Evolutionary conservation across 1,140 invertebrate species (phyloP).

Genomic region (Vanessa atalanta): DNA sequence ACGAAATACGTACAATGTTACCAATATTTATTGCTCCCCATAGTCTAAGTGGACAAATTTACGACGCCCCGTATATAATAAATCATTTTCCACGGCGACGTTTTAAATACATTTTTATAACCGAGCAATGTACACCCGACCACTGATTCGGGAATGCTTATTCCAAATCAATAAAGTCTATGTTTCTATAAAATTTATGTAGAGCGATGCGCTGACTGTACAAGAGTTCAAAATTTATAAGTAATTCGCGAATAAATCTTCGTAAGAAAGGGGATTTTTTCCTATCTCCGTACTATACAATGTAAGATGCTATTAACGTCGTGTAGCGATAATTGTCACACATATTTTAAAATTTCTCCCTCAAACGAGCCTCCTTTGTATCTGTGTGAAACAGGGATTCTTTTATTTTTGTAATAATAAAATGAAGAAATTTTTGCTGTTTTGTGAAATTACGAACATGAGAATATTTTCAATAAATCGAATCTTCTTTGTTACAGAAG

Average conservation of each 20-base stretch:
- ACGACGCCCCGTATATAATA: conserved; percentile 71
- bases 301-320: conserved; percentile 76
- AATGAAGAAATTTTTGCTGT: conserved; percentile 39
- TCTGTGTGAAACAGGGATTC: conserved; percentile 51
- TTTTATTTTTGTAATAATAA: conserved; percentile 38
- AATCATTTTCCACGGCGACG: conserved; percentile 74
- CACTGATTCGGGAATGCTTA: conserved; percentile 18
- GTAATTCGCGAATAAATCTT: conserved; percentile 81
- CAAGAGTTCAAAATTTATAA: conserved; percentile 70
- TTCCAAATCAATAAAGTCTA: conserved; percentile 9
- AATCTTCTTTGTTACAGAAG: conserved; percentile 74
- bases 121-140: conserved; percentile 60
- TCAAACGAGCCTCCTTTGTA: conserved; percentile 55
- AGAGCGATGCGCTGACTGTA: conserved; percentile 26
- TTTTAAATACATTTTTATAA: conserved; percentile 81
- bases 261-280: conserved; percentile 62
- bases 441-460: conserved; percentile 35
- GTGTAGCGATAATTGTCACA: conserved; percentile 79
- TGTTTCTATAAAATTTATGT: background rate
- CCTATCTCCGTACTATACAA: conserved; percentile 54
- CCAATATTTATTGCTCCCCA: conserved; percentile 68
- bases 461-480: conserved; percentile 48
- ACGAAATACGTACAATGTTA: conserved; percentile 46
- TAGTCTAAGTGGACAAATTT: conserved; percentile 77
- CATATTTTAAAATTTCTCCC: conserved; percentile 74